Evolutionary conservation across 35 echinoderm and acorn worm genomes (phyloP).

Genomic region (Apostichopus parvimensis): DNA sequence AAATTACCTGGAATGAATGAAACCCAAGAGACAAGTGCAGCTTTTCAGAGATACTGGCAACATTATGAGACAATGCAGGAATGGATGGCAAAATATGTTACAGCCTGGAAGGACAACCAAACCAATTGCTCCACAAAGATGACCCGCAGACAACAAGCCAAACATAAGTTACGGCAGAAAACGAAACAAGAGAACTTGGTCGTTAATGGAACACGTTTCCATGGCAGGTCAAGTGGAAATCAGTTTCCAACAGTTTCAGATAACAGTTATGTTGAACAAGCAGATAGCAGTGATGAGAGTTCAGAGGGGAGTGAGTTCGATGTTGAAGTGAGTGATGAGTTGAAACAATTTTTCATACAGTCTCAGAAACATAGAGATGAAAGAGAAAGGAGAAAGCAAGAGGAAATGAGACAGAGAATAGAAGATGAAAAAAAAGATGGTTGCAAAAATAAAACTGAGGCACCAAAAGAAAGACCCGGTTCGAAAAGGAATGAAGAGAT

Average conservation of each 20-base stretch:
- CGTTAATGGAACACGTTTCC: neutral
- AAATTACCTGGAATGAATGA: constrained; percentile 33
- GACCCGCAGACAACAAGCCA: neutral
- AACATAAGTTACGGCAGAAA: neutral
- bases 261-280: neutral
- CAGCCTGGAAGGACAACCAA: constrained; percentile 13
- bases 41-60: constrained; percentile 41
- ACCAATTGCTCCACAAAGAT: neutral
- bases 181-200: neutral
- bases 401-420: neutral
- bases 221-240: neutral
- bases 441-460: constrained; percentile 9
- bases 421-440: neutral
- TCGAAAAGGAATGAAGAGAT: constrained; percentile 72
- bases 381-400: constrained; percentile 60
- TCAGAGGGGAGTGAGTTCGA: constrained; percentile 26
- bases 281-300: constrained; percentile 34
- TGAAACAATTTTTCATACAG: constrained; percentile 67
- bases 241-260: neutral
- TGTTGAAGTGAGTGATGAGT: constrained; percentile 83
- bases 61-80: constrained; percentile 40
- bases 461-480: constrained; percentile 82
- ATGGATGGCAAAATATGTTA: constrained; percentile 18
- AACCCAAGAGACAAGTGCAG: neutral
- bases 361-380: constrained; percentile 71